A percentile compares a stretch with the other conserved stretches of the same genome.
phyloP scores from a whole-genome alignment of 2,888 invertebrate genomes.

The Rhodophaea formosa region DNA sequence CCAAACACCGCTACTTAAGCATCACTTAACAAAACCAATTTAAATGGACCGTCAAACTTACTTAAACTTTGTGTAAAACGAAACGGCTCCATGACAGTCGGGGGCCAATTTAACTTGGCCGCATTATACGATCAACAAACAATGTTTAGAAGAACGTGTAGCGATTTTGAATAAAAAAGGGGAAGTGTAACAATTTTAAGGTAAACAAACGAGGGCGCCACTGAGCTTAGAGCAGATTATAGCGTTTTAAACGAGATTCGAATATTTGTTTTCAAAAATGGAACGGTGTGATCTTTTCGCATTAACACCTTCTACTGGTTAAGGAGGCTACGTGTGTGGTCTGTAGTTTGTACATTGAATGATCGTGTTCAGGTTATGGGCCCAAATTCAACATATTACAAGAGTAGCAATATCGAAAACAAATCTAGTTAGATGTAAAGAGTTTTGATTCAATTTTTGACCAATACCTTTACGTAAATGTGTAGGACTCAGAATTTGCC shows the following conservation, averaged over 20 bases:
- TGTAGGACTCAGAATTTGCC: too few relatives aligned
- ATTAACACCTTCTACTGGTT: constrained; percentile 79
- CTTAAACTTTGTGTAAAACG: constrained; percentile 29
- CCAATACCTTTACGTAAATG: too few relatives aligned
- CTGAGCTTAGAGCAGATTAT: constrained; percentile 65
- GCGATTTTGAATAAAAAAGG: constrained; percentile 60
- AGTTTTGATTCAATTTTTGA: too few relatives aligned
- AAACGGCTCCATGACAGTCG: constrained; percentile 31
- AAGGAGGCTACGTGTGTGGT: constrained; percentile 71
- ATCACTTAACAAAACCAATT: constrained; percentile 67
- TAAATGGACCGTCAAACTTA: constrained; percentile 44
- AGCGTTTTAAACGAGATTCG: constrained; percentile 61
- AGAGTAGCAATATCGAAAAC: too few relatives aligned
- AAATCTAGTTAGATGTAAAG: too few relatives aligned
- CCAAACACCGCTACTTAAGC: constrained; percentile 75
- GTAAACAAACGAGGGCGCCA: constrained; percentile 68
- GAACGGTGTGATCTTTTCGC: constrained; percentile 67
- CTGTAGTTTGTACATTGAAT: constrained; percentile 45
- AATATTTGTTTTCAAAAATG: constrained; percentile 72
- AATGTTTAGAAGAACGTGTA: constrained; percentile 65
- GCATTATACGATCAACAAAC: constrained; percentile 56
- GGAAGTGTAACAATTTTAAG: constrained; percentile 62
- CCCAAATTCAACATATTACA: too few relatives aligned
- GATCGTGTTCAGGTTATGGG: constrained; percentile 24
- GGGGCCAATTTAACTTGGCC: constrained; percentile 51